Base-by-base conservation (phyloP, 2,888 invertebrate genomes). In the Marronus borbonicus region DNA sequence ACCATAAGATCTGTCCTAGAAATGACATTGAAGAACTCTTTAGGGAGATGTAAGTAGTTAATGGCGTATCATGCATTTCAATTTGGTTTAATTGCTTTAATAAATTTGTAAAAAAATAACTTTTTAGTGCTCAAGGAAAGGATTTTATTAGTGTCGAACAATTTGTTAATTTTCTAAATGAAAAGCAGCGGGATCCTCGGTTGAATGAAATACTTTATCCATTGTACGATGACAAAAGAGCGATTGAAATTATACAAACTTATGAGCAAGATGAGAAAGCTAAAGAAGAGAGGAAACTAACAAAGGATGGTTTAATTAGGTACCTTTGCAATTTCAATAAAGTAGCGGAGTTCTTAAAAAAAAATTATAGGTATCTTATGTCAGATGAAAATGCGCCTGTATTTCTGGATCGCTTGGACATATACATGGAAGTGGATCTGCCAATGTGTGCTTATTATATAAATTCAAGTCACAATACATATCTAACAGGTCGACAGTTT, bases 351-450 rank as follows among this genome's bases (percentile, higher is more conserved):
- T 44, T 64, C 12, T 12, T 44, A 44, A 44, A 44, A 44, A 8
- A n/a, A 24, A 49, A 12, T 44, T 83, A 58, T 65, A 87, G 87
- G 80, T 99, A 99, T 90, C 92, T 99, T 82, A 99, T 99, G 98
- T 99, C 99, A 0, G 99, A 99, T 88, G 99, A 99, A 90, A 99
- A 99, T 90, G 98, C 99, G 0, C 99, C 99, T 0, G 99, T 99
- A 81, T 99, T 99, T 90, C 91, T 99, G 83, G 99, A 99, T 89
- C 92, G 98, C n/a, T 90, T 99, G 83, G 98, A 98, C 87, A 95
- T 97, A 85, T 98, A 98, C 86, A 96, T 96, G 96, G 99, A 99
- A 82, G 99, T 99, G 99, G 99, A 99, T 88, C 98, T 99, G 88
- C 96, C 99, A 0, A 88, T 99, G 76, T 94, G 97, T 8, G 99